Evolutionary conservation across 2,797 vertebrate species (phyloP), one percentile per base, ranked within the genome.

Genomic region (Mionectes olivaceus): DNA sequence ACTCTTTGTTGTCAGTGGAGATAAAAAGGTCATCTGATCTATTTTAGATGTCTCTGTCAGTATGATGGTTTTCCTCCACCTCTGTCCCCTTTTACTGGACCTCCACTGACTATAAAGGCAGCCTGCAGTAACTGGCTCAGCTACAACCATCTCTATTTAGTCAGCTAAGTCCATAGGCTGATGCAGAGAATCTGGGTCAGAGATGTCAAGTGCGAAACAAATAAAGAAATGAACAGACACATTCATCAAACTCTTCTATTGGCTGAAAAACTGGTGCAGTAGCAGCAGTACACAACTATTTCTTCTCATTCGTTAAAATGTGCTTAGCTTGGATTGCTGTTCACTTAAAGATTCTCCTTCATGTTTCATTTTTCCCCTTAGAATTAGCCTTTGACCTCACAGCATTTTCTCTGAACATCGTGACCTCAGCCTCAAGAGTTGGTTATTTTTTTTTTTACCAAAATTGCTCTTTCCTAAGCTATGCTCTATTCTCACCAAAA

Each of bases 301-400:
- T 76, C 63, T 76, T 76, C 37, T 55, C 24, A 70, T 87, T 67
- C 77, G 67, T 89, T 95, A 84, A 73, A 92, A 82, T 30, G 21
- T 79, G 21, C 10, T 83, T 90, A 78, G 65, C 46, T 83, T 79
- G 67, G 28, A n/a, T 37, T 61, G 56, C 28, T 76, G 9, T 52
- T 88, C 47, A 46, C 39, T 41, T 73, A 30, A 59, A 88, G 6
- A 4, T 55, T 41, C 23, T 70, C 41, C 80, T 89, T 94, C 67
- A 67, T 25, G 19, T 90, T 94, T 87, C n/a, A 73, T 32, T 27
- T 85, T 77, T 83, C 49, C 13, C 55, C 15, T 70, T 39, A 56
- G 41, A 87, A 67, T 67, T 52, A 83, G 22, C 55, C 35, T 78
- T 90, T 57, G 60, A 89, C 43, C 41, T 56, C 47, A 35, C 7